Base-by-base conservation (phyloP, 2,888 invertebrate species). In the Mermis nigrescens region DNA sequence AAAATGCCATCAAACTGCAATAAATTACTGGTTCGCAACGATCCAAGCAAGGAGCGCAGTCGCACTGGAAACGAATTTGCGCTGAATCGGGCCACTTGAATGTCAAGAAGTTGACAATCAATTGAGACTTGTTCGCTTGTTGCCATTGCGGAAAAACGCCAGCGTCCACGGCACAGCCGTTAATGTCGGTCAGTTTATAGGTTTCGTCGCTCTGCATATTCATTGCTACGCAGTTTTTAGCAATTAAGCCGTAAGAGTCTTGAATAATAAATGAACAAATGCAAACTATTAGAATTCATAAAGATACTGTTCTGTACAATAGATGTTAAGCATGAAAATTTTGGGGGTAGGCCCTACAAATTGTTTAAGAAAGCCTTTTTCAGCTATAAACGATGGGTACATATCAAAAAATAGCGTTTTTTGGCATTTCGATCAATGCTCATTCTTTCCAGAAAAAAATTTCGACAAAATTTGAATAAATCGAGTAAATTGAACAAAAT, bases 81-180 rank as follows among this genome's bases (percentile, higher is more conserved):
- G 65, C 63, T 31, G 66, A 66, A 61, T 72, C 70, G 12, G 71
- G 70, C 71, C 71, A 71, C 64, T 72, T 72, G 66, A 71, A 72
- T 15, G 68, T 68, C 57, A 66, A 63, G 64, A 67, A 70, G 45
- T 62, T 57, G 7, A 66, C 65, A 45, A 61, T 57, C 4, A 58
- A 24, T 2, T 22, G 26, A 54, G 22, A 63, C 58, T n/a, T 62
- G 62, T 62, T 67, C 62, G 54, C 64, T 63, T 62, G 65, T 64
- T 64, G 65, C 66, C 70, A 72, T 48, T 69, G 70, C 31, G 72
- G 73, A 62, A 72, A 69, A 27, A 73, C 64, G 58, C 66, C 64
- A 38, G 67, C 67, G 61, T 69, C 73, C 32, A 70, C 65, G 12
- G 70, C 69, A 61, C 73, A 72, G n/a, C 70, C 72, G 26, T 60